phyloP scores from a whole-genome alignment of 2,888 invertebrate genomes.

The Conus canariensis region DNA sequence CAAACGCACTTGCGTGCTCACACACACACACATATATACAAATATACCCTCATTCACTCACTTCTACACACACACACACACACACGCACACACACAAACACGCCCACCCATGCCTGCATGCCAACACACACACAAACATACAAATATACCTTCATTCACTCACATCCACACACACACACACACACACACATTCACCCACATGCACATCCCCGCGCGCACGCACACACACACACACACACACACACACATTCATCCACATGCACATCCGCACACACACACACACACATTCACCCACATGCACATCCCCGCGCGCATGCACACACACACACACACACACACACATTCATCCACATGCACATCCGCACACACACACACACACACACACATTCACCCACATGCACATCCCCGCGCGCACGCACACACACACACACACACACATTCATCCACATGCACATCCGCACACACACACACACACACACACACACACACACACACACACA shows the following conservation, averaged over 20 bases:
- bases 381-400: no score
- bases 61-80: not conserved
- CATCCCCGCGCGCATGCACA: not conserved
- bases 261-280: not conserved
- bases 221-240: not conserved
- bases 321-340: no score
- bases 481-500: no score
- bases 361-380: no score
- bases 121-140: no score
- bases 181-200: not conserved
- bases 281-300: not conserved
- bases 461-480: no score
- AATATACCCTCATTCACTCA: not conserved
- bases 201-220: not conserved
- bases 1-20: not conserved
- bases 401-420: no score
- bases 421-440: no score
- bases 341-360: no score
- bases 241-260: not conserved
- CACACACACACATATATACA: not conserved
- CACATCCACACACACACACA: not conserved
- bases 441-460: no score
- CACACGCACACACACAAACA: not conserved
- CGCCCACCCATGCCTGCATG: no score
- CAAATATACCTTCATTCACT: no score